Conservation (phyloP, 2,797 vertebrate genomes). For the Phrynocephalus vlangalii region DNA sequence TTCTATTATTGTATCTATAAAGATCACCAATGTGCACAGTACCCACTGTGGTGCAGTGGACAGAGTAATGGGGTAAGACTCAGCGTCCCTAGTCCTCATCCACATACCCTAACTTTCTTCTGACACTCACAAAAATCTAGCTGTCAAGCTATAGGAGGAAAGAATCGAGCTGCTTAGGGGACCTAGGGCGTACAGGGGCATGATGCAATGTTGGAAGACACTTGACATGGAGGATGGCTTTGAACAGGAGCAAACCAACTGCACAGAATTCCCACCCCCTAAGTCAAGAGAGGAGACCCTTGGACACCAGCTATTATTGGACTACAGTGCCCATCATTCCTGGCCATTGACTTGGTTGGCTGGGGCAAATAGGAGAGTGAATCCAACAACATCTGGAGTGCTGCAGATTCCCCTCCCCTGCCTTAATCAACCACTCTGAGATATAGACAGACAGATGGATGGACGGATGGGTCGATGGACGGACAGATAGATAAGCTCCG, state of each 20-base stretch:
- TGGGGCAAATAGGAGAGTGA: neutral
- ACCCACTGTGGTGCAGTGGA: no score
- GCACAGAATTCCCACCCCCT: neutral
- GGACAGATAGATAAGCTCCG: neutral
- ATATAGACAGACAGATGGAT: no score
- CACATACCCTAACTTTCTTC: neutral
- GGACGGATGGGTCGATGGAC: no score
- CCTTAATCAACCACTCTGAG: neutral
- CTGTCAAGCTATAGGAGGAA: neutral
- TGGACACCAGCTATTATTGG: neutral
- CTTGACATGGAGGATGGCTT: neutral
- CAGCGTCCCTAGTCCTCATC: neutral
- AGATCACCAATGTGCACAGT: neutral
- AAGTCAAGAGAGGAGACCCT: neutral
- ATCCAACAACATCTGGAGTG: neutral
- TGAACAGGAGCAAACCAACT: neutral
- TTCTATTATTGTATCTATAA: neutral
- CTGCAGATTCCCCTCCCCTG: neutral
- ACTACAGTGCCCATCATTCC: neutral
- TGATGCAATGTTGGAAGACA: neutral
- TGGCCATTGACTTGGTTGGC: neutral
- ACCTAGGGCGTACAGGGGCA: neutral
- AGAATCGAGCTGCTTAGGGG: neutral
- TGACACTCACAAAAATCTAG: neutral
- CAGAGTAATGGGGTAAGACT: no score